Conservation (phyloP, 2,797 vertebrate species). For the Cirrhinus mrigala region DNA sequence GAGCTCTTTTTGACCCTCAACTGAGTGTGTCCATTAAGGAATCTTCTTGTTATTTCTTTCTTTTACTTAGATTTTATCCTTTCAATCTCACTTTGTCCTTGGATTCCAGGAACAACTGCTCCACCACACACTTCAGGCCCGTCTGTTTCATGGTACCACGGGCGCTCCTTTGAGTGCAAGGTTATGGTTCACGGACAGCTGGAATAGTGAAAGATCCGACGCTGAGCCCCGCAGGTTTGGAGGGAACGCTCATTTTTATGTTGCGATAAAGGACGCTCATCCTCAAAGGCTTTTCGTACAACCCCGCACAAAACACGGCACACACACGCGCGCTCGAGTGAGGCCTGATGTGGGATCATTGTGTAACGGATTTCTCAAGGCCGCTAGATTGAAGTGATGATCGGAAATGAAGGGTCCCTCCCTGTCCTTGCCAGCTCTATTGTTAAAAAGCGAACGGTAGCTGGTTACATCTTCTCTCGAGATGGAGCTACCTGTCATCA, state of each 20-base stretch:
- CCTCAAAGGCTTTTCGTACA: constrained; percentile 29
- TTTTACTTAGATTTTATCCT: constrained; percentile 41
- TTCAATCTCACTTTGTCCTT: constrained; percentile 55
- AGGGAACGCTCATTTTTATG: constrained; percentile 3
- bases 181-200: constrained; percentile 55
- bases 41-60: constrained; percentile 36
- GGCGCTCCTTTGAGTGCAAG: constrained; percentile 44
- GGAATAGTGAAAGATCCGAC: constrained; percentile 35
- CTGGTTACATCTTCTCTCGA: constrained; percentile 2
- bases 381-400: constrained; percentile 14
- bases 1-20: constrained; percentile 25
- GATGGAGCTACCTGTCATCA: constrained; percentile 12
- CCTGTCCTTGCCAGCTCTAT: constrained; percentile 4
- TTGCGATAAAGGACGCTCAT: constrained; percentile 37
- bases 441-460: constrained; percentile 11
- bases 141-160: constrained; percentile 46
- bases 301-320: constrained; percentile 24
- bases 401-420: constrained; percentile 5
- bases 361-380: constrained; percentile 46
- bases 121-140: constrained; percentile 44
- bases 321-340: constrained; percentile 11
- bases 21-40: constrained; percentile 55
- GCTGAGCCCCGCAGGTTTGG: background rate
- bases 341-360: constrained; percentile 12
- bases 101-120: constrained; percentile 42